Evolutionary conservation across 2,888 invertebrate species (phyloP).

Genomic region (Diarsia mendica): DNA sequence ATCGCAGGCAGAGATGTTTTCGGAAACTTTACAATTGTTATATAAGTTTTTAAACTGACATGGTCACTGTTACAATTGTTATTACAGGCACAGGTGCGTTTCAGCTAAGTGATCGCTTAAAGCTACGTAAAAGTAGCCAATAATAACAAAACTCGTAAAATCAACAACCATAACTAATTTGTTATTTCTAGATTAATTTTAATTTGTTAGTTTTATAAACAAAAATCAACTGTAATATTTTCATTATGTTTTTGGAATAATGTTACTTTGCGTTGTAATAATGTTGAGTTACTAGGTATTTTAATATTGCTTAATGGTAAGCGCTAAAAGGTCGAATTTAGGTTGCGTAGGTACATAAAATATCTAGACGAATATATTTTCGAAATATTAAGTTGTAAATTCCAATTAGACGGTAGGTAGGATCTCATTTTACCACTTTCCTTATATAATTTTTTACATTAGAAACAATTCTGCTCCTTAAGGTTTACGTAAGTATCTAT

Average conservation of each 20-base stretch:
- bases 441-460: no score
- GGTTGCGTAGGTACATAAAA: background rate
- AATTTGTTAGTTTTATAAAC: constrained; percentile 15
- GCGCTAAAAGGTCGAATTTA: background rate
- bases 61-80: no score
- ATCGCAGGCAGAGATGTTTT: constrained; percentile 27
- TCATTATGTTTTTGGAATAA: background rate
- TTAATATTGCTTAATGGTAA: background rate
- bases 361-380: background rate
- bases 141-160: constrained; percentile 27
- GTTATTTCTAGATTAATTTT: constrained; percentile 21
- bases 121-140: constrained; percentile 27
- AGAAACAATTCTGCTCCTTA: background rate
- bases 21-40: constrained; percentile 32
- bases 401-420: background rate
- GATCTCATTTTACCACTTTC: background rate
- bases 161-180: constrained; percentile 19
- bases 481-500: background rate
- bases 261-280: background rate
- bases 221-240: background rate
- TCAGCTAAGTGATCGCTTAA: constrained; percentile 19
- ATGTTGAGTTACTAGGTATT: constrained; percentile 6
- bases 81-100: constrained; percentile 52
- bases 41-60: no score
- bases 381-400: background rate